phyloP scores from a whole-genome alignment of 2,888 invertebrate species.

The Netelia melanura region DNA sequence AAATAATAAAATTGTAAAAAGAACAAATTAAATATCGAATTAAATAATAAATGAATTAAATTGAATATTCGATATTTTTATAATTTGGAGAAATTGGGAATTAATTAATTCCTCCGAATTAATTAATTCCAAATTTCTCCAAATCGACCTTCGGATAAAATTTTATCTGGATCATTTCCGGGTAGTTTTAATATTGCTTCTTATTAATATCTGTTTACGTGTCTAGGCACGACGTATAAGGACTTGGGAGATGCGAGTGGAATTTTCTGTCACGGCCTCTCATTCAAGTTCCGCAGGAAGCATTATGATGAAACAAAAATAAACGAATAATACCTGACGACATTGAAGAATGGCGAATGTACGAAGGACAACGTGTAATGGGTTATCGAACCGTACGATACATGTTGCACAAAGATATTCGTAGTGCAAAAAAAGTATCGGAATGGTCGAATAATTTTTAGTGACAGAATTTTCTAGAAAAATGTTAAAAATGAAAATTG shows the following conservation, averaged over 20 bases:
- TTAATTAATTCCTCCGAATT: no score
- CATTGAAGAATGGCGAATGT: slow-evolving; percentile 38
- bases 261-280: slow-evolving; percentile 6
- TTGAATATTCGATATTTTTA: no score
- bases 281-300: slow-evolving; percentile 19
- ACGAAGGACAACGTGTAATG: slow-evolving; percentile 1
- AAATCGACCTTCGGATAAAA: not conserved
- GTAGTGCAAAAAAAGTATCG: not conserved
- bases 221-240: not conserved
- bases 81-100: no score
- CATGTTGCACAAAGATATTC: not conserved
- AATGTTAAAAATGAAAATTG: no score
- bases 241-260: not conserved
- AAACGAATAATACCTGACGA: not conserved
- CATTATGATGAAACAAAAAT: not conserved
- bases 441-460: not conserved
- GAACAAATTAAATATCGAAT: no score
- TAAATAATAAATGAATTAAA: no score
- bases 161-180: not conserved
- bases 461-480: no score
- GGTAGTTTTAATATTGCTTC: not conserved
- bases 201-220: no score
- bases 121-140: no score
- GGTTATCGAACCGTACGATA: slow-evolving; percentile 42
- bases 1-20: no score